Evolutionary conservation across 1,140 invertebrate genomes (phyloP).

Genomic region (Drepana arcuata): DNA sequence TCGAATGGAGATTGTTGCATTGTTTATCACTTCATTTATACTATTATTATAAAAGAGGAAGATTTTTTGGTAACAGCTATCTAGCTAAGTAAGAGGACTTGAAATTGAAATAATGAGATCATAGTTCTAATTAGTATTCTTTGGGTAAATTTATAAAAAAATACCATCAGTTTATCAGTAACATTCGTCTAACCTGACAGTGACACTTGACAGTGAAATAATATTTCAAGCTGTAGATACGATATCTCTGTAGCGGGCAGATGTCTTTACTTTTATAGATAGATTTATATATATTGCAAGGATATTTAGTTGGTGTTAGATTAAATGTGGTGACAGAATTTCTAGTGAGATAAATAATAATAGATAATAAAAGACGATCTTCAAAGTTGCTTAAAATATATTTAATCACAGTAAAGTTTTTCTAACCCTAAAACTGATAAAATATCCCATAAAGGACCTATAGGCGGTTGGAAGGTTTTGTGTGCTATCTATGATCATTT

Average conservation of each 20-base stretch:
- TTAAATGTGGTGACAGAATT: constrained; percentile 7
- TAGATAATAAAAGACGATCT: too few relatives aligned
- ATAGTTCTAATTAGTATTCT: constrained; percentile 22
- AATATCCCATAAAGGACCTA: too few relatives aligned
- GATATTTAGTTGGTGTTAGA: constrained; percentile 8
- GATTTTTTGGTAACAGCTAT: background rate
- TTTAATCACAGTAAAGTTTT: too few relatives aligned
- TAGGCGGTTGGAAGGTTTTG: too few relatives aligned
- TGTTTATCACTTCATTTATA: constrained; percentile 3
- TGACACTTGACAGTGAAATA: background rate
- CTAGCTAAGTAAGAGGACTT: constrained; percentile 21
- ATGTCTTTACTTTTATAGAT: background rate
- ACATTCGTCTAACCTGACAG: background rate
- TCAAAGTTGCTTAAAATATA: too few relatives aligned
- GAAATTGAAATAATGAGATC: constrained; percentile 43
- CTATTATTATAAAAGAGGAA: background rate
- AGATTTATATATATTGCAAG: constrained; percentile 4
- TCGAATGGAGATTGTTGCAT: constrained; percentile 66
- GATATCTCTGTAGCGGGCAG: too few relatives aligned
- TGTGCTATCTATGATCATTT: too few relatives aligned
- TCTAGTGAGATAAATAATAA: constrained; percentile 10
- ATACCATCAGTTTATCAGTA: background rate
- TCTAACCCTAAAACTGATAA: too few relatives aligned
- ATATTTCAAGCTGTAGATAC: too few relatives aligned
- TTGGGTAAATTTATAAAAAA: background rate